phyloP scores from a whole-genome alignment of 2,888 invertebrate genomes.

The Drosophila eohydei region DNA sequence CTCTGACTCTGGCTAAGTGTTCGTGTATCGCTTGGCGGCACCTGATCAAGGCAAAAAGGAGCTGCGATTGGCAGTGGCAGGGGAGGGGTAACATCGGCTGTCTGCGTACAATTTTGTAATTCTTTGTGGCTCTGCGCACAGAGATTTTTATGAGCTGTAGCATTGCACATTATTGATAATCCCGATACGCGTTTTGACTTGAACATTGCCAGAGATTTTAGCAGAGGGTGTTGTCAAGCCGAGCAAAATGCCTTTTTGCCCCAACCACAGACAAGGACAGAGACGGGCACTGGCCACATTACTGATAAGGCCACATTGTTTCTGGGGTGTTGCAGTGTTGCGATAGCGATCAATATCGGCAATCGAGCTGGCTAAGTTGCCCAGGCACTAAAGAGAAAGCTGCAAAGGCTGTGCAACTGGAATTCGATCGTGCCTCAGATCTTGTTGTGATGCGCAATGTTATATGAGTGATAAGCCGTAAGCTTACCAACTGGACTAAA shows the following conservation, averaged over 20 bases:
- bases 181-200: constrained; percentile 67
- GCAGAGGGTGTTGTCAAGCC: constrained; percentile 74
- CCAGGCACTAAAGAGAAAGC: constrained; percentile 24
- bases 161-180: constrained; percentile 78
- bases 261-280: neutral
- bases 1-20: constrained; percentile 73
- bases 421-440: constrained; percentile 63
- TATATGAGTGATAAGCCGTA: constrained; percentile 43
- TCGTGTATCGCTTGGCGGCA: constrained; percentile 67
- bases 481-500: constrained; percentile 51
- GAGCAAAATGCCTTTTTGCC: constrained; percentile 49
- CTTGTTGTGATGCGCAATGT: constrained; percentile 40
- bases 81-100: constrained; percentile 26
- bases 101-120: constrained; percentile 71
- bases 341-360: constrained; percentile 63
- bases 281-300: constrained; percentile 1
- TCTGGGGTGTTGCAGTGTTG: constrained; percentile 67
- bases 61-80: constrained; percentile 27
- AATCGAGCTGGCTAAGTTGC: constrained; percentile 53
- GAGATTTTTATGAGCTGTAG: constrained; percentile 73
- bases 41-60: constrained; percentile 69
- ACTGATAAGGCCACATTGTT: constrained; percentile 70
- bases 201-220: constrained; percentile 45
- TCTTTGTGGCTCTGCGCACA: constrained; percentile 49
- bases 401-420: constrained; percentile 49